Evolutionary conservation across 2,113 vertebrate genomes (phyloP), one percentile per base, ranked within the genome.

Genomic region (Cololabis saira): DNA sequence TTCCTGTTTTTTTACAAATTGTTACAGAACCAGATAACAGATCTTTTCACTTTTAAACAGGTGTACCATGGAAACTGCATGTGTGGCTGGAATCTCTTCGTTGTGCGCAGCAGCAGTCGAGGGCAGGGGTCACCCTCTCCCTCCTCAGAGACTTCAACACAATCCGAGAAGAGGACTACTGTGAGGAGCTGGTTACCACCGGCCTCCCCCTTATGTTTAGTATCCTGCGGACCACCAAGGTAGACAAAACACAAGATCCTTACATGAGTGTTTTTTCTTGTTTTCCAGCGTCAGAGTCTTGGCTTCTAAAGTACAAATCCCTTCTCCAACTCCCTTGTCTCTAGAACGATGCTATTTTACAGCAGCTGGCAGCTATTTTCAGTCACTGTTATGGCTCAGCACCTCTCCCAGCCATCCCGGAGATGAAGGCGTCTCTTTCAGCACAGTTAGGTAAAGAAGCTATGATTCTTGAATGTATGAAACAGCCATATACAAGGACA

Each of bases 21-120:
- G 14, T n/a, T 16, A 2, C 12, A 45, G 37, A 59, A 71, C 13
- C 0, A 21, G 58, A 48, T 14, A 37, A 33, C 44, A 3, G 8
- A 22, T 0, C 33, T 17, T 8, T 9, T 47, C n/a, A 12, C 40
- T n/a, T 42, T 8, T 3, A 15, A 22, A 5, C 52, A 99, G 98
- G 97, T 1, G 94, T 99, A 3, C 95, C 96, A 0, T 99, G 98
- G 98, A 99, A 97, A 80, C 94, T 98, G 10, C 97, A 99, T 0
- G 93, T 99, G 59, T 99, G 98, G 98, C 92, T 99, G 2, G 97
- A 99, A 79, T 98, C 96, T 0, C 92, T 99, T 1, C 90, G 92
- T 49, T 96, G 95, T 2, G 95, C 98, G 37, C 97, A 96, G 91
- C 94, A 90, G 57, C 96, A 97, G 90, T 96, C 95, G 0, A 91